Evolutionary conservation across 2,888 invertebrate species (phyloP).

Genomic region (Urechis unicinctus): DNA sequence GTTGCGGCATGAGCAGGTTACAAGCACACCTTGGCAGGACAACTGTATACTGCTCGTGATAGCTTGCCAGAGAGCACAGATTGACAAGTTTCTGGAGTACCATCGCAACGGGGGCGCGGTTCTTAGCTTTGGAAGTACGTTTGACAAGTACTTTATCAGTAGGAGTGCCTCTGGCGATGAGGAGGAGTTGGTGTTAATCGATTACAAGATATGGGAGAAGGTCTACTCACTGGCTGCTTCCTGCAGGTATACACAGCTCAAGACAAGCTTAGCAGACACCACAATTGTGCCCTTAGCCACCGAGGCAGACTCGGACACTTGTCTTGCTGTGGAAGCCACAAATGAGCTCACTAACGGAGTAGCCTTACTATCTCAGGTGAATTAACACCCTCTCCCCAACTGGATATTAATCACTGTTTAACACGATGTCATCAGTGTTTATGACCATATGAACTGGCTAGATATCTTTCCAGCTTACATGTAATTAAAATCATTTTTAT

Average conservation of each 20-base stretch:
- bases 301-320: no score
- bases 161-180: no score
- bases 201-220: no score
- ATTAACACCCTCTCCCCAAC: background rate
- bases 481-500: background rate
- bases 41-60: conserved; percentile 38
- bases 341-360: conserved; percentile 16
- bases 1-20: conserved; percentile 35
- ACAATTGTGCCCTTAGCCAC: conserved; percentile 12
- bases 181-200: no score
- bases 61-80: no score
- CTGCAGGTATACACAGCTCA: no score
- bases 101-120: conserved; percentile 27
- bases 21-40: conserved; percentile 38
- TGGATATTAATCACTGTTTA: no score
- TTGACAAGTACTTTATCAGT: conserved; percentile 17
- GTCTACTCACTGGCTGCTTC: no score
- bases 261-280: no score
- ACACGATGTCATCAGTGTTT: no score
- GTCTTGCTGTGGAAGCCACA: conserved; percentile 10
- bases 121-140: conserved; percentile 16
- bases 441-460: background rate
- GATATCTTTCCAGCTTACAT: background rate
- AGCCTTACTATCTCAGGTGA: conserved; percentile 22
- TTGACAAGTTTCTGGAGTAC: conserved; percentile 33